These are phyloP conservation scores for Bettongia penicillata DNA, from an alignment of 2,113 vertebrate species.

Conservation along the genomic window DNA sequence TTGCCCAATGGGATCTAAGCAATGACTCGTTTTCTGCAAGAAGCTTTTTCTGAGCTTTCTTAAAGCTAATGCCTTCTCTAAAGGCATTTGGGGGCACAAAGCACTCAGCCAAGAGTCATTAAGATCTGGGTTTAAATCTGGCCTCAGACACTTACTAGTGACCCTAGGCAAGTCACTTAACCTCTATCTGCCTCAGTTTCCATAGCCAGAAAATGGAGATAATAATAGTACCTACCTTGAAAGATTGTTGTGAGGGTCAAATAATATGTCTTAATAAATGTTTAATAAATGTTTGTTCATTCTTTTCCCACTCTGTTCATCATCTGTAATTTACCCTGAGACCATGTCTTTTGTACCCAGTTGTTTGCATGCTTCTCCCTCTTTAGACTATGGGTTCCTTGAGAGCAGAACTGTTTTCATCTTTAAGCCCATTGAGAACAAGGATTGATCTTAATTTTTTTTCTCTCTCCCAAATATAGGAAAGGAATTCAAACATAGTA, in stretches of 20 bases:
- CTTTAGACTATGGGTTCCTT: neutral
- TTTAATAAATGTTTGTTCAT: neutral
- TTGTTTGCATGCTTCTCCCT: neutral
- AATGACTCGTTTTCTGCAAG: neutral
- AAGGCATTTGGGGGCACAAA: neutral
- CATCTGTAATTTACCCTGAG: neutral
- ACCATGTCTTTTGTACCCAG: neutral
- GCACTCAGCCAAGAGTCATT: neutral
- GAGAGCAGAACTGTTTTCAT: neutral
- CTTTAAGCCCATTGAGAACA: neutral
- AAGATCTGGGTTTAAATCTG: neutral
- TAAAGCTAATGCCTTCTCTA: neutral
- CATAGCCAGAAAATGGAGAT: neutral
- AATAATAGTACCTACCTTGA: neutral
- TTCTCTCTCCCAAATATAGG: neutral
- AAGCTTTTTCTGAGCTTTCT: too few species aligned
- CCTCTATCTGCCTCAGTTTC: neutral
- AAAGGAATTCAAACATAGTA: neutral
- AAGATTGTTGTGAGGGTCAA: neutral
- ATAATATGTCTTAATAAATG: neutral
- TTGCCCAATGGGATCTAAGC: neutral
- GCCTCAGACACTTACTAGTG: neutral
- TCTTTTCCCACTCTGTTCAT: neutral
- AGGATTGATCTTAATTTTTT: neutral
- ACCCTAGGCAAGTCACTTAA: neutral